Evolutionary conservation across 2,113 vertebrate genomes (phyloP), one percentile per base, ranked within the genome.

Genomic region (Sterna hirundo): DNA sequence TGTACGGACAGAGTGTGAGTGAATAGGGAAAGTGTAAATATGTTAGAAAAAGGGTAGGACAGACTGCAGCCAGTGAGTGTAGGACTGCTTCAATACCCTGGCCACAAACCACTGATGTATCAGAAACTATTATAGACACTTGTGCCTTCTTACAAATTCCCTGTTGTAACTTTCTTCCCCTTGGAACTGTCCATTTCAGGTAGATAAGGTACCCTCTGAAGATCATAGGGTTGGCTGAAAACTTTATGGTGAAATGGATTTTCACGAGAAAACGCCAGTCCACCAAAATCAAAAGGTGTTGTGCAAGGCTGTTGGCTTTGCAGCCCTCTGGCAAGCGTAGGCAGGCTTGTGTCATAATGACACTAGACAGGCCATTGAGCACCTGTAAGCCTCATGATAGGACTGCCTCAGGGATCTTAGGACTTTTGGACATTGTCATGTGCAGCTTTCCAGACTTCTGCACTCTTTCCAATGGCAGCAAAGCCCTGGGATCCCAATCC

Each of bases 1-100:
- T 0, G 0, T 36, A 38, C n/a, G 70, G 40, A 20, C 13, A 44
- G 26, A 58, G 5, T 8, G 11, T 34, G 23, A 68, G 22, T 38
- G 71, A 66, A 26, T 5, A 68, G 34, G 40, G 49, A 82, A 94
- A 34, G 7, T 68, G 23, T 65, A 77, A 86, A 65, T 34, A 70
- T 1, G 0, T 22, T 15, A 71, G 13, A 16, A 64, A 86, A 89
- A 75, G 10, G 14, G 42, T 2, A 49, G 60, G 18, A 38, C 13
- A 47, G 38, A 46, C 6, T 55, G 25, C 26, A 88, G 23, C 18
- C 18, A 29, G 18, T n/a, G 32, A 70, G 10, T 61, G 68, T 38
- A 64, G 12, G 57, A 40, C 23, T 75, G 44, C 27, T 68, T 69
- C 65, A 85, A 9, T 46, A 9, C 8, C 4, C 34, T 65, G 36